phyloP scores from a whole-genome alignment of 2,113 vertebrate genomes.

The Leptobrachium leishanense region DNA sequence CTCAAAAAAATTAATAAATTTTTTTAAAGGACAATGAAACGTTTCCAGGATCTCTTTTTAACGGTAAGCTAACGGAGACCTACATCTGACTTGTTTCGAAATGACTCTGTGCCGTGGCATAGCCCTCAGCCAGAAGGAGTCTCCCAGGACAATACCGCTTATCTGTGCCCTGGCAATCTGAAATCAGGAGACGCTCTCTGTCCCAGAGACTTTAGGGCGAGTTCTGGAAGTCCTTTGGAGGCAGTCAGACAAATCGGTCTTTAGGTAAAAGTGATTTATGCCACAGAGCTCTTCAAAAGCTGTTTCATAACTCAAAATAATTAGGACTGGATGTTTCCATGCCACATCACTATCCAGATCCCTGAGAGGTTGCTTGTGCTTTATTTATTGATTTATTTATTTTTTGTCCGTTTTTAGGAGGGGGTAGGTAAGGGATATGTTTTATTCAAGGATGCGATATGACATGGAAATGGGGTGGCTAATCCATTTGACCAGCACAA shows the following conservation, averaged over 20 bases:
- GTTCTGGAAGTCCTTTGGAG: not conserved
- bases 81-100: not conserved
- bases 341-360: not conserved
- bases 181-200: slow-evolving; percentile 19
- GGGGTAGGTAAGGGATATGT: not conserved
- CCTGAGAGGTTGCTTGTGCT: not conserved
- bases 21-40: too few species aligned
- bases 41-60: too few species aligned
- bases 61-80: too few species aligned
- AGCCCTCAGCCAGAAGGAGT: slow-evolving; percentile 11
- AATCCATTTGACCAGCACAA: too few species aligned
- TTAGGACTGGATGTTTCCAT: slow-evolving; percentile 22
- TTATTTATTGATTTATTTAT: not conserved
- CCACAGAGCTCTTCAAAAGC: not conserved
- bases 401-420: not conserved
- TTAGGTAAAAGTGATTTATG: slow-evolving; percentile 48
- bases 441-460: too few species aligned
- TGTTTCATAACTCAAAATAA: slow-evolving; percentile 44
- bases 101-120: slow-evolving; percentile 4
- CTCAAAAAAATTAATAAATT: too few species aligned
- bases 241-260: slow-evolving; percentile 22
- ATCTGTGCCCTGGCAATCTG: slow-evolving; percentile 40
- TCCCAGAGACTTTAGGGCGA: slow-evolving; percentile 27
- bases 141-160: slow-evolving; percentile 4
- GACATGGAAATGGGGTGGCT: not conserved